Conservation (phyloP, 2,888 invertebrate genomes). For the Rotaria sp. region DNA sequence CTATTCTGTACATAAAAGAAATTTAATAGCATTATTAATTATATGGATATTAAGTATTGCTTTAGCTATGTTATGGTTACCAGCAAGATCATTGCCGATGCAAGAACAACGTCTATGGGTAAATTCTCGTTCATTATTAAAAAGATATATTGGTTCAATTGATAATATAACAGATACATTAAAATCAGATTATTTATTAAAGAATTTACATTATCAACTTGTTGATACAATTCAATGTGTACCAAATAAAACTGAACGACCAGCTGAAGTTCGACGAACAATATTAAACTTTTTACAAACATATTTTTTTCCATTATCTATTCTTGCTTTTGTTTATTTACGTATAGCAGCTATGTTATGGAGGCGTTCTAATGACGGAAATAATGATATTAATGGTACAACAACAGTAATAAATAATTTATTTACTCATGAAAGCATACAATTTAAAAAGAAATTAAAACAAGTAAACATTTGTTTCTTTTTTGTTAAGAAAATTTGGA, state of each 20-base stretch:
- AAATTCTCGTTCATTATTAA: not conserved
- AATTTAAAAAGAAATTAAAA: conserved; percentile 29
- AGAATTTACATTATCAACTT: not conserved
- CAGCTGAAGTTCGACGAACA: not conserved
- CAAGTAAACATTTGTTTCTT: not conserved
- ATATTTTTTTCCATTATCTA: conserved; percentile 17
- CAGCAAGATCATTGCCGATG: not conserved
- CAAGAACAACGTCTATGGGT: not conserved
- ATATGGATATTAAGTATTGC: conserved; percentile 11
- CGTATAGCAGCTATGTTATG: not conserved
- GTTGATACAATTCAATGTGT: conserved; percentile 26
- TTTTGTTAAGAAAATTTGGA: no score
- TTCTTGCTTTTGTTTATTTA: conserved; percentile 22
- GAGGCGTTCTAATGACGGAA: not conserved
- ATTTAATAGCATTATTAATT: not conserved
- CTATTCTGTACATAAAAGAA: not conserved
- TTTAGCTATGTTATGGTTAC: not conserved
- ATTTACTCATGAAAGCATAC: not conserved
- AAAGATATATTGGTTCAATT: not conserved
- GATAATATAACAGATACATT: not conserved
- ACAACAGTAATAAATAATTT: not conserved
- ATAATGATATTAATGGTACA: not conserved
- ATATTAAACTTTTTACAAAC: conserved; percentile 6
- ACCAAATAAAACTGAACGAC: not conserved
- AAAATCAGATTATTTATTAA: not conserved